Percentiles rank a stretch among this genome's conserved stretches.
These are phyloP conservation scores for Mus spicilegus DNA, from an alignment of 2,113 vertebrate genomes.

Conservation along the genomic window DNA sequence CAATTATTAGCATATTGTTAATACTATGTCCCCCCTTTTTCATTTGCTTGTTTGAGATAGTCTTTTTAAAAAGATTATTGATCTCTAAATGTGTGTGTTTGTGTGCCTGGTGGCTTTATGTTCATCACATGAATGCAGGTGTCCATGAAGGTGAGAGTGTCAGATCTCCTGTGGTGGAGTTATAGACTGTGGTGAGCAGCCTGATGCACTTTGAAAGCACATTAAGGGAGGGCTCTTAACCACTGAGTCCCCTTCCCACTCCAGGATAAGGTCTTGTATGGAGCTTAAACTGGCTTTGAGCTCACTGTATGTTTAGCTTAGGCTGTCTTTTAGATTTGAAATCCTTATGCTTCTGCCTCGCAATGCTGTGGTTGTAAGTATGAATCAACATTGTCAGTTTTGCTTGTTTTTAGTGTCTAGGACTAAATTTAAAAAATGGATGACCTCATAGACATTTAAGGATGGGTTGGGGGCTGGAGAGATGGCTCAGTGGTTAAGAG, in stretches of 20 bases:
- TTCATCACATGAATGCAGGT: neutral
- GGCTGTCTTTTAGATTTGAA: neutral
- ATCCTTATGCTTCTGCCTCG: neutral
- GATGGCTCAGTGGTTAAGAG: neutral
- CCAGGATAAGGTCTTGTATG: neutral
- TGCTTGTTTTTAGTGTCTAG: conserved; percentile 54
- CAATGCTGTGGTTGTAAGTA: neutral
- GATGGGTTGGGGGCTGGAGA: neutral
- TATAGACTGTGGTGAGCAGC: neutral
- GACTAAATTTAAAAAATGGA: neutral
- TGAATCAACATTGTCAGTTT: neutral
- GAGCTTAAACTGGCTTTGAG: neutral
- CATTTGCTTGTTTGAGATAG: neutral
- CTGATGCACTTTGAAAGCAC: neutral
- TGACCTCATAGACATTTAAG: neutral
- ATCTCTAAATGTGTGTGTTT: neutral
- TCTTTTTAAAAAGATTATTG: neutral
- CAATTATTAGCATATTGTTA: neutral
- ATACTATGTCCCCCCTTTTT: neutral
- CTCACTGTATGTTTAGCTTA: too few relatives aligned
- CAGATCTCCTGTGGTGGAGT: neutral
- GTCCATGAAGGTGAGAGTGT: neutral
- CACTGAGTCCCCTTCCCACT: neutral
- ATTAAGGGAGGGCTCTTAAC: neutral
- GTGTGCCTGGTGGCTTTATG: neutral